These are phyloP conservation scores for Oncorhynchus nerka DNA, from an alignment of 2,113 vertebrate species.

Conservation along the genomic window DNA sequence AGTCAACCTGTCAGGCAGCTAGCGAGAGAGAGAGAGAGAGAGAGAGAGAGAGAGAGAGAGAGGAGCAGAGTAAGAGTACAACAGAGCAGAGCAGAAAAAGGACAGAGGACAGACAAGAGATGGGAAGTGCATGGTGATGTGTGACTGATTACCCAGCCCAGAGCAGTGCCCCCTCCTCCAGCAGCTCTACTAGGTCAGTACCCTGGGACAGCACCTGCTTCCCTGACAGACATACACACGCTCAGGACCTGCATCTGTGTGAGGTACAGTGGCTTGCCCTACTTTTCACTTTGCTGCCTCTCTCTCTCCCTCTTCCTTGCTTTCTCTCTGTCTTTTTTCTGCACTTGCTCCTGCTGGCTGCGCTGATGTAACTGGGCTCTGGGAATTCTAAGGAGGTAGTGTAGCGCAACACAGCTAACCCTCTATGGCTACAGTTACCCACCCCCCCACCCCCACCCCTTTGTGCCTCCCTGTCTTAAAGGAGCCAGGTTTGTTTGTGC, in stretches of 20 bases:
- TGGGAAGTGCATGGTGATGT: background rate
- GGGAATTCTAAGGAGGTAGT: slow-evolving; percentile 1
- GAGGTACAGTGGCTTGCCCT: slow-evolving; percentile 56
- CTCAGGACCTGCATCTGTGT: slow-evolving; percentile 32
- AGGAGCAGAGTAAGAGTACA: background rate
- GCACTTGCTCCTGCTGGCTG: background rate
- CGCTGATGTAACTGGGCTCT: background rate
- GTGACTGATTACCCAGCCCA: slow-evolving; percentile 17
- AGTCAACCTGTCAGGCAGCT: background rate
- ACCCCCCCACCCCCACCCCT: background rate
- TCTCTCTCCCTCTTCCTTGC: slow-evolving; percentile 2
- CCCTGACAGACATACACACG: slow-evolving; percentile 8
- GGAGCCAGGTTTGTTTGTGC: background rate
- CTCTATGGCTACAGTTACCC: background rate
- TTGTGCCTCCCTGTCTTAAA: background rate
- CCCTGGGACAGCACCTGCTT: slow-evolving; percentile 38
- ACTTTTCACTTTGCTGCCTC: slow-evolving; percentile 23
- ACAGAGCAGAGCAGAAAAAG: background rate
- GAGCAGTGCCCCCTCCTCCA: slow-evolving; percentile 1
- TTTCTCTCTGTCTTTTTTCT: slow-evolving; percentile 1
- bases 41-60: background rate
- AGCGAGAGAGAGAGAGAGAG: background rate
- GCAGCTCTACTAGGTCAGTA: slow-evolving; percentile 12
- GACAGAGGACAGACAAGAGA: slow-evolving; percentile 1
- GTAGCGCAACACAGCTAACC: background rate